These are phyloP conservation scores for Philopotamus ludificatus DNA, from an alignment of 1,140 invertebrate genomes.

Conservation along the genomic window DNA sequence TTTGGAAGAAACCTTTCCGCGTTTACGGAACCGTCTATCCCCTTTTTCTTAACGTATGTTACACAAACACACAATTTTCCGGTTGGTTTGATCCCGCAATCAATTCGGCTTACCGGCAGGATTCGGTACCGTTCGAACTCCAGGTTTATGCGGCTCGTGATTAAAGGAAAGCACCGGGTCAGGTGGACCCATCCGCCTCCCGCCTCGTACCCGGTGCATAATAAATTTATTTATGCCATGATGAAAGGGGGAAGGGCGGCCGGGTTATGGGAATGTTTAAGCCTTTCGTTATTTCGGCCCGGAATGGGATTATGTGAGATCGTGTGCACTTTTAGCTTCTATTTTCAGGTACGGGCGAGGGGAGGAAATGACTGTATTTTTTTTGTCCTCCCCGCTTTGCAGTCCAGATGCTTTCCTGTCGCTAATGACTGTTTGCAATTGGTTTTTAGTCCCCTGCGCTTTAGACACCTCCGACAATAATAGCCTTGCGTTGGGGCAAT, in stretches of 20 bases:
- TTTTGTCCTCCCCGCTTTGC: too few relatives aligned
- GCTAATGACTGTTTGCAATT: too few relatives aligned
- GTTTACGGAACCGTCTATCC: neutral
- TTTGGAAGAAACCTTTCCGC: neutral
- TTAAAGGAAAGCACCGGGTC: neutral
- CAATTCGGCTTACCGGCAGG: neutral
- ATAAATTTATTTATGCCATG: neutral
- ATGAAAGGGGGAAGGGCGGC: neutral
- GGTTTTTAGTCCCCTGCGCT: too few relatives aligned
- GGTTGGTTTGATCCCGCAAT: neutral
- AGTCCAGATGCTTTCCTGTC: too few relatives aligned
- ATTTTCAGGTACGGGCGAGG: too few relatives aligned
- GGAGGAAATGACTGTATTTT: too few relatives aligned
- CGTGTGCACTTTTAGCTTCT: too few relatives aligned
- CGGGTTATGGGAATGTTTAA: too few relatives aligned
- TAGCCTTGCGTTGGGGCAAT: too few relatives aligned
- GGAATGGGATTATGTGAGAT: too few relatives aligned
- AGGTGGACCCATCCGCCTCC: neutral
- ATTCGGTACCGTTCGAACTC: neutral
- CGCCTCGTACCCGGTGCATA: neutral
- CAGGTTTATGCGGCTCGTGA: neutral
- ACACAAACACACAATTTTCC: neutral
- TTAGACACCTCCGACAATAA: too few relatives aligned
- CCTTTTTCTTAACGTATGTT: neutral
- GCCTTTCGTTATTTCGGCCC: too few relatives aligned